These are phyloP conservation scores for Plebejus argus DNA, from an alignment of 2,888 invertebrate species.

Conservation along the genomic window DNA sequence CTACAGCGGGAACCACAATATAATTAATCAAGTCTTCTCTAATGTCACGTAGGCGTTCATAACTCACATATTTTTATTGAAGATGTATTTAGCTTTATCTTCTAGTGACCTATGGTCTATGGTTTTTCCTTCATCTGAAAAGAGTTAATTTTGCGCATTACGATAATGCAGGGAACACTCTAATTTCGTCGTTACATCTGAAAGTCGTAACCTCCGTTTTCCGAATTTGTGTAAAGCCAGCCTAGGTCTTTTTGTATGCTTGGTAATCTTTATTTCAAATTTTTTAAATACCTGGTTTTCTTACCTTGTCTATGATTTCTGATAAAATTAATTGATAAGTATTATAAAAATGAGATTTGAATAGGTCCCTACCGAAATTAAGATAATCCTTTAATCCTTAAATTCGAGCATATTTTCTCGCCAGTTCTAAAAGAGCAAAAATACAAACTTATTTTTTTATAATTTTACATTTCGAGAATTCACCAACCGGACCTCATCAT, in stretches of 20 bases:
- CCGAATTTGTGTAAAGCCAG: no score
- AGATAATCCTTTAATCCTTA: no score
- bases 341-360: no score
- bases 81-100: slow-evolving; percentile 67
- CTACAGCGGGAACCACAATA: neutral
- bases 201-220: neutral
- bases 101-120: neutral
- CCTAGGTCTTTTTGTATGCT: no score
- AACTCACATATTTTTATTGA: slow-evolving; percentile 74
- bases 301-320: no score
- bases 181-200: neutral
- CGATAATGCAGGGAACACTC: neutral
- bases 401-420: no score
- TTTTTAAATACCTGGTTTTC: no score
- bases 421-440: no score
- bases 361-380: no score
- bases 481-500: neutral
- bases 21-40: slow-evolving; percentile 53
- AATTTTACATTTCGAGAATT: neutral
- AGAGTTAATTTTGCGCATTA: neutral
- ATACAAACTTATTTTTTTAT: neutral
- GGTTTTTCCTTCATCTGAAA: neutral
- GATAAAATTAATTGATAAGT: no score
- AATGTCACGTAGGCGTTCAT: slow-evolving; percentile 63
- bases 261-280: no score